These are phyloP conservation scores for Acrocephalus scirpaceus DNA, from an alignment of 2,797 vertebrate species.

Conservation along the genomic window DNA sequence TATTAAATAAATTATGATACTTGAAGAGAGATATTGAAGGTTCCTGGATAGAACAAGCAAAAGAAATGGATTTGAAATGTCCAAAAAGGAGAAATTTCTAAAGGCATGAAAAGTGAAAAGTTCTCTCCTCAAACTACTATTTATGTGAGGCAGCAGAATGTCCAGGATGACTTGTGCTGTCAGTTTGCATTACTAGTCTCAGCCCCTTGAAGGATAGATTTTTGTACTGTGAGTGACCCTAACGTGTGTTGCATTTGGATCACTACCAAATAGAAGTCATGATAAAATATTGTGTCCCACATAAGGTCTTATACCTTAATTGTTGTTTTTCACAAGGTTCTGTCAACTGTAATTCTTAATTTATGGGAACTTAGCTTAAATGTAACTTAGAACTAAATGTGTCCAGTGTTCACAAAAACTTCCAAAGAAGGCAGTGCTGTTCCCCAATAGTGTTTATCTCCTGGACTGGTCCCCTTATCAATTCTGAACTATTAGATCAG, in stretches of 20 bases:
- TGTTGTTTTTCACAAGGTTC: background rate
- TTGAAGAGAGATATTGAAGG: slow-evolving; percentile 81
- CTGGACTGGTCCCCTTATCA: slow-evolving; percentile 77
- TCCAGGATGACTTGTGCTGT: slow-evolving; percentile 83
- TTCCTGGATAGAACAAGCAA: slow-evolving; percentile 80
- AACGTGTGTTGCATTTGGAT: background rate
- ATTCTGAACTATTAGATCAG: slow-evolving; percentile 79
- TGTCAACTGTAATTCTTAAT: slow-evolving; percentile 12
- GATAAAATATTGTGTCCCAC: slow-evolving; percentile 13
- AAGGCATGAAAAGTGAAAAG: slow-evolving; percentile 82
- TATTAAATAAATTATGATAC: slow-evolving; percentile 80
- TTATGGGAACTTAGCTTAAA: slow-evolving; percentile 82
- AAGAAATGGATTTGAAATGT: slow-evolving; percentile 80
- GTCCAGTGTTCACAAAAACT: slow-evolving; percentile 80
- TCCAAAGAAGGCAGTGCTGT: slow-evolving; percentile 79
- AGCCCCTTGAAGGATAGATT: slow-evolving; percentile 8
- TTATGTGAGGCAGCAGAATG: slow-evolving; percentile 79
- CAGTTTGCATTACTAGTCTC: slow-evolving; percentile 63
- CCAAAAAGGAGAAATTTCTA: slow-evolving; percentile 83
- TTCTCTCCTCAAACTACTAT: slow-evolving; percentile 81
- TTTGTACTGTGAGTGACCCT: background rate
- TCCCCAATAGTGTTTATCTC: slow-evolving; percentile 77
- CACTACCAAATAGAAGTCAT: background rate
- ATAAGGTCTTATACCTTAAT: background rate
- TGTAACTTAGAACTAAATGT: slow-evolving; percentile 81